Evolutionary conservation across 2,113 vertebrate species (phyloP), one percentile per base, ranked within the genome.

Genomic region (Perca fluviatilis): DNA sequence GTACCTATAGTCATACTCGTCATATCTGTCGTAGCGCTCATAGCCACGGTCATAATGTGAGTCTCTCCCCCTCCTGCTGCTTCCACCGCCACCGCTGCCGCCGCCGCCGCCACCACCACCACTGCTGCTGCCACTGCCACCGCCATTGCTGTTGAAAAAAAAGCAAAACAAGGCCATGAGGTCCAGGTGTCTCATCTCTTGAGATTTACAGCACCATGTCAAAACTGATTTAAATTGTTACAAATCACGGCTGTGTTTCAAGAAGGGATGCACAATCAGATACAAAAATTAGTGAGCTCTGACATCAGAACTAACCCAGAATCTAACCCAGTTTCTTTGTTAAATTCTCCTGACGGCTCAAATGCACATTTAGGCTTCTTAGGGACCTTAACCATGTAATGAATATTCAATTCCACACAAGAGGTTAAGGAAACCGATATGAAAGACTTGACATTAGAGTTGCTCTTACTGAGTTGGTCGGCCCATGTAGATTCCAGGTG

Each of bases 401-500:
- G 2, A 16, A 16, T 10, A n/a, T 60, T 9, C 2, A 50, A 46
- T 54, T 30, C 51, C 15, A 60, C n/a, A 78, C 33, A 30, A 15
- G 1, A 63, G n/a, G 7, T 66, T 40, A 57, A 68, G 25, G 19
- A 66, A 65, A 62, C 46, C 2, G 30, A 58, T 21, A 46, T 50
- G 51, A 11, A n/a, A 15, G 14, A 83, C 57, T 3, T 69, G 36
- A 72, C 23, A 58, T 36, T 12, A 27, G 14, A 40, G 43, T 18
- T 78, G 46, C 51, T 66, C 87, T 88, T 86, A 99, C 97, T 97
- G 97, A 66, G 97, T 97, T 83, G 96, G 97, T 71, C 97, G 95
- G 88, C 97, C 97, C 97, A 98, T 98, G 91, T 98, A 98, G 87
- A 98, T 98, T 90, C 97, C 97, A 27, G 97, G 97, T 18, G 97